Base-by-base conservation (phyloP, 2,888 invertebrate genomes). In the Polydrusus tereticollis region DNA sequence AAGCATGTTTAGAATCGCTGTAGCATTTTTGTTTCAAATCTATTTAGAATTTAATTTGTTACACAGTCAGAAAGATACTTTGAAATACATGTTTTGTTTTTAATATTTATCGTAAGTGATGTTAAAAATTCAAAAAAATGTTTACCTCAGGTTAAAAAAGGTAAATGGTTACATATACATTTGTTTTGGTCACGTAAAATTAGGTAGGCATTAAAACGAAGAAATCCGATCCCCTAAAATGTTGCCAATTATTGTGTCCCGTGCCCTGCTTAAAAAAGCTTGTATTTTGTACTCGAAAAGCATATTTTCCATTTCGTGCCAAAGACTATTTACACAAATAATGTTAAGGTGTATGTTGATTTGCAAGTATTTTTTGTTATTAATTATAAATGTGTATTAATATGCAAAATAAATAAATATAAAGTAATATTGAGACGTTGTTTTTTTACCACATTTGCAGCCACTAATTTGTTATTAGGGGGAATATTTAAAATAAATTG, bases 161-260 rank as follows among this genome's bases (percentile, higher is more conserved):
- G 36, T n/a, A n/a, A n/a, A n/a, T n/a, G n/a, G n/a, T n/a, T n/a
- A n/a, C n/a, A n/a, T n/a, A n/a, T n/a, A n/a, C n/a, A n/a, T n/a
- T n/a, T n/a, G n/a, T n/a, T n/a, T n/a, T n/a, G n/a, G n/a, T n/a
- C n/a, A n/a, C n/a, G n/a, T n/a, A n/a, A n/a, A n/a, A n/a, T n/a
- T n/a, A n/a, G n/a, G n/a, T n/a, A n/a, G n/a, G n/a, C n/a, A 45
- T 20, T 47, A 20, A 47, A 47, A n/a, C 16, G 29, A 55, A 5
- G 29, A 8, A 63, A 63, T 63, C 63, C 63, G 63, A 63, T 41
- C 63, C 63, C 36, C 33, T 4, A 36, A 47, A 26, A 60, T 45
- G 60, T 60, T 45, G 45, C 60, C 60, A 60, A 63, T 63, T 63
- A 63, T 45, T 12, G 33, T 16, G 29, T 23, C 50, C 50, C 26